These are phyloP conservation scores for Melieria picta DNA, from an alignment of 2,888 invertebrate species.

Conservation along the genomic window DNA sequence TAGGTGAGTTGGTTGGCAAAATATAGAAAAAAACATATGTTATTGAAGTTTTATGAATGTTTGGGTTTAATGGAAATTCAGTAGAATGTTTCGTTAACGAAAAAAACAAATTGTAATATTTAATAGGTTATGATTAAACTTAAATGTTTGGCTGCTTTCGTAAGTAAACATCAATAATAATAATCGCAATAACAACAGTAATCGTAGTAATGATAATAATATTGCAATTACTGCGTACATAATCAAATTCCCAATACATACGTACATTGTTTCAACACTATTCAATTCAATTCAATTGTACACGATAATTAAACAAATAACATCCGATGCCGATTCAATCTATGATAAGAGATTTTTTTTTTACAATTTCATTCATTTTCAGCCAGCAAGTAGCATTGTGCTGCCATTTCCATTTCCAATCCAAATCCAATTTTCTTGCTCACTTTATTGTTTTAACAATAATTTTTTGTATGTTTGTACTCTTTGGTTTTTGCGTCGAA, in stretches of 20 bases:
- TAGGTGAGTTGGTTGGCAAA: slow-evolving; percentile 20
- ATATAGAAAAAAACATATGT: slow-evolving; percentile 29
- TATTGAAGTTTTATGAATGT: slow-evolving; percentile 23
- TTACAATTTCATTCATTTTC: too few species aligned
- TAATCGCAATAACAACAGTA: slow-evolving; percentile 4
- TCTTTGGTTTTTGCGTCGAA: too few species aligned
- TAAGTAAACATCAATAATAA: slow-evolving; percentile 9
- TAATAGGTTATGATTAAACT: slow-evolving; percentile 22
- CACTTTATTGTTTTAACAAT: too few species aligned
- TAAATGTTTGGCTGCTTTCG: slow-evolving; percentile 15
- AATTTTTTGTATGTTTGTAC: too few species aligned
- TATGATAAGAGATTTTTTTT: too few species aligned
- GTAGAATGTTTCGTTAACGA: slow-evolving; percentile 3
- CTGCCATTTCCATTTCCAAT: too few species aligned
- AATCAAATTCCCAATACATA: slow-evolving; percentile 26
- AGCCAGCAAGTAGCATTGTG: too few species aligned
- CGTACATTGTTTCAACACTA: slow-evolving; percentile 10
- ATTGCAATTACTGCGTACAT: slow-evolving; percentile 39
- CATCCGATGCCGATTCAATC: too few species aligned
- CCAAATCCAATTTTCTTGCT: too few species aligned
- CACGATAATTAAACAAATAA: too few species aligned
- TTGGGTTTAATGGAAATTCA: slow-evolving; percentile 22
- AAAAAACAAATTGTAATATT: slow-evolving; percentile 30
- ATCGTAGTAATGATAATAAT: slow-evolving; percentile 30
- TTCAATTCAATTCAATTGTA: slow-evolving; percentile 19